Evolutionary conservation across 2,113 vertebrate genomes (phyloP).

Genomic region (Hemiscyllium ocellatum): DNA sequence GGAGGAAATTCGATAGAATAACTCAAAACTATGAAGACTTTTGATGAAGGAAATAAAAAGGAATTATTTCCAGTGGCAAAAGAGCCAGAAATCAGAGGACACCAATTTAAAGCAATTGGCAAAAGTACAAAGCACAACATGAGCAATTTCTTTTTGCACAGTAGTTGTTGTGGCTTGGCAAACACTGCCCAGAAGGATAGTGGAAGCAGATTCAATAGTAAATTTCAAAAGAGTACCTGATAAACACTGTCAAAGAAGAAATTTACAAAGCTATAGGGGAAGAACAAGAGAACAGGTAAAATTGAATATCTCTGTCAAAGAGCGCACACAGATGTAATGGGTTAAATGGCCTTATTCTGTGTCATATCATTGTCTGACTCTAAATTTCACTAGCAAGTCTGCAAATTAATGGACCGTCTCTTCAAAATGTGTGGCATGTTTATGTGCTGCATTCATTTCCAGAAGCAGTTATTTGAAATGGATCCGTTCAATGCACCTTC

Average conservation of each 20-base stretch:
- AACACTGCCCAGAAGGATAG: not conserved
- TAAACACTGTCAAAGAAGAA: not conserved
- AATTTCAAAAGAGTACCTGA: not conserved
- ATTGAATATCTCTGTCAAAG: not conserved
- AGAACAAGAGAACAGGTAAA: not conserved
- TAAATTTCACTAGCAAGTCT: not conserved
- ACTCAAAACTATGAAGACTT: not conserved
- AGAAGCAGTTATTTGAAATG: not conserved
- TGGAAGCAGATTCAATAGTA: not conserved
- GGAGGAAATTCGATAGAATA: not conserved
- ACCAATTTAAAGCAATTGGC: not conserved
- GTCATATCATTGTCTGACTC: not conserved
- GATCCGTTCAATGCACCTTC: not conserved
- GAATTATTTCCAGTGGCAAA: not conserved
- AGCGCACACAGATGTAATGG: too few relatives aligned
- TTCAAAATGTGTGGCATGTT: not conserved
- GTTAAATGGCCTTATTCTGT: too few relatives aligned
- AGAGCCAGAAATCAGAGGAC: not conserved
- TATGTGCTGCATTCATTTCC: not conserved
- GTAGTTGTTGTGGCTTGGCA: not conserved
- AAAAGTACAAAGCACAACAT: not conserved
- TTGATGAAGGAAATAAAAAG: not conserved
- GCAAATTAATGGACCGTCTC: not conserved
- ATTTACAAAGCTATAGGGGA: not conserved
- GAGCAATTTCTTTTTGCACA: not conserved